Evolutionary conservation across 2,797 vertebrate genomes (phyloP).

Genomic region (Pangasius macronema): DNA sequence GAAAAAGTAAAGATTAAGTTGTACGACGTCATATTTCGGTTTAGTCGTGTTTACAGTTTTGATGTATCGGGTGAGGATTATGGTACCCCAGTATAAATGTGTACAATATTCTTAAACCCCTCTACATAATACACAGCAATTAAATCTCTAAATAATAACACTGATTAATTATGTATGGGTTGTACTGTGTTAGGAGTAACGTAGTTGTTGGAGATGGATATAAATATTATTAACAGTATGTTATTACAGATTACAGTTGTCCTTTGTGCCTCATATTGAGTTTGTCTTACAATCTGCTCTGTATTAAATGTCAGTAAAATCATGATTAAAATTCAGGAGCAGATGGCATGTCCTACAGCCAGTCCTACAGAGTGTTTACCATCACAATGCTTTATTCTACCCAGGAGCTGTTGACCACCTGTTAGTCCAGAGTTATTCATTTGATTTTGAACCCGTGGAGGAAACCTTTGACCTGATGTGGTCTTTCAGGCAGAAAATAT

Average conservation of each 20-base stretch:
- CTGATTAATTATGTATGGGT: not conserved
- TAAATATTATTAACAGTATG: constrained; percentile 6
- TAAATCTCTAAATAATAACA: not conserved
- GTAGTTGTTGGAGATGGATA: too few relatives aligned
- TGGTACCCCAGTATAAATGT: not conserved
- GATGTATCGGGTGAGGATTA: too few relatives aligned
- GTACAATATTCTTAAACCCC: not conserved
- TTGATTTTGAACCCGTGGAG: constrained; percentile 42
- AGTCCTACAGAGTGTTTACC: constrained; percentile 29
- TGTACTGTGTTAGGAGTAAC: not conserved
- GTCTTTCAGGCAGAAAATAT: constrained; percentile 4
- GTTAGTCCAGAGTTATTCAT: constrained; percentile 50
- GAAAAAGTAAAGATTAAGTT: too few relatives aligned
- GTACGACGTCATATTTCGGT: too few relatives aligned
- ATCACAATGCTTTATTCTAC: constrained; percentile 41
- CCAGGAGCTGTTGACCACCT: constrained; percentile 47
- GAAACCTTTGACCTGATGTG: constrained; percentile 48
- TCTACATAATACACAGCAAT: not conserved
- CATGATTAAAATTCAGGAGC: constrained; percentile 46
- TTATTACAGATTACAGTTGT: not conserved
- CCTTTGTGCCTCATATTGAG: not conserved
- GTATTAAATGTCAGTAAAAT: constrained; percentile 36
- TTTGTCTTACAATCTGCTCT: constrained; percentile 18
- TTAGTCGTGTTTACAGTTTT: too few relatives aligned
- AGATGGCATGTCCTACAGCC: constrained; percentile 43